phyloP scores from a whole-genome alignment of 2,113 vertebrate species.

The Mustela nigripes region DNA sequence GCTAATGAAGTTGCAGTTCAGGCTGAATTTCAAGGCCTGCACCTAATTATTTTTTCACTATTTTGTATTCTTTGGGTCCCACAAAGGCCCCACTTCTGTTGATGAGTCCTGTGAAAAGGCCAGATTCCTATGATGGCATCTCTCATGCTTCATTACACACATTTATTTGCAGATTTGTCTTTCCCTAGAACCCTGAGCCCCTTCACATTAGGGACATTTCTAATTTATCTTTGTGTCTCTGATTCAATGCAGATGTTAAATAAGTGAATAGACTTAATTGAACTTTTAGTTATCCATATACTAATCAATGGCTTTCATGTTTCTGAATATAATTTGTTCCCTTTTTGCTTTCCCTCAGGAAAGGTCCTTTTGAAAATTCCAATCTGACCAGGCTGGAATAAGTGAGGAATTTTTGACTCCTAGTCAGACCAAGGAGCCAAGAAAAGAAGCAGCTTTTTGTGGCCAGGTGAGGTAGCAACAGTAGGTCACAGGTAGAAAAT shows the following conservation, averaged over 20 bases:
- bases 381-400: background rate
- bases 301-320: background rate
- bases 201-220: background rate
- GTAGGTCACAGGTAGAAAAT: background rate
- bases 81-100: background rate
- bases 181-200: background rate
- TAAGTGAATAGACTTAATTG: background rate
- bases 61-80: background rate
- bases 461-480: background rate
- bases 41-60: background rate
- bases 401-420: background rate
- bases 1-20: background rate
- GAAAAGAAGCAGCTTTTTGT: background rate
- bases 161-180: background rate
- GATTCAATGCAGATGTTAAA: background rate
- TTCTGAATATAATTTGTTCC: background rate
- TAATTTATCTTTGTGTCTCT: slow-evolving; percentile 24
- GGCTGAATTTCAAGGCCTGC: background rate
- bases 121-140: background rate
- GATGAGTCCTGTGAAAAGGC: background rate
- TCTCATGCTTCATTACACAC: background rate
- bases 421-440: background rate
- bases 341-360: background rate
- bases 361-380: slow-evolving; percentile 46
- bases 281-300: background rate